phyloP scores from a whole-genome alignment of 2,888 invertebrate species.

The Dasysyrphus albostriatus region DNA sequence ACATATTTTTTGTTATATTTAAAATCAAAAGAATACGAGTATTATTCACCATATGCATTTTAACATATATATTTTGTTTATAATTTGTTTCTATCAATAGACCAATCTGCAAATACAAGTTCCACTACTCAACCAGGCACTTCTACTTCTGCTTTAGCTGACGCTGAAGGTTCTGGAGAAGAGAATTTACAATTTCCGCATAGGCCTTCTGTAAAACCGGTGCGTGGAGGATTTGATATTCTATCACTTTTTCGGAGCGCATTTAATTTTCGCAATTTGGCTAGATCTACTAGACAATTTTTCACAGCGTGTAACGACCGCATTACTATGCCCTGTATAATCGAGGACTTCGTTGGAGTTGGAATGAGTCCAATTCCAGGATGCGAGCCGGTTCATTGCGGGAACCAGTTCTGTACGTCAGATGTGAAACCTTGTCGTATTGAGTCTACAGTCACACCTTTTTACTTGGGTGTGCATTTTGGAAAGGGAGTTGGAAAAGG shows the following conservation, averaged over 20 bases:
- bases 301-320: slow-evolving; percentile 87
- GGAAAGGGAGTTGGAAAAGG: slow-evolving; percentile 88
- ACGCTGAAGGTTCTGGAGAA: slow-evolving; percentile 86
- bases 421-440: slow-evolving; percentile 85
- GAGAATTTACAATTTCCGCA: slow-evolving; percentile 77
- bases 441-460: slow-evolving; percentile 91
- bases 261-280: slow-evolving; percentile 77
- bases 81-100: background rate
- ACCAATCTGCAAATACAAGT: slow-evolving; percentile 7
- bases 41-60: background rate
- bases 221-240: slow-evolving; percentile 81
- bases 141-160: slow-evolving; percentile 77
- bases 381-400: slow-evolving; percentile 92
- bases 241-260: slow-evolving; percentile 81
- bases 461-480: slow-evolving; percentile 91
- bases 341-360: slow-evolving; percentile 91
- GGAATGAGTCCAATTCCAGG: slow-evolving; percentile 83
- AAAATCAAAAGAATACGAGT: background rate
- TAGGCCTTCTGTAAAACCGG: slow-evolving; percentile 75
- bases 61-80: background rate
- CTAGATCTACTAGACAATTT: slow-evolving; percentile 78
- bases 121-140: slow-evolving; percentile 21
- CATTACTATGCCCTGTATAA: slow-evolving; percentile 92
- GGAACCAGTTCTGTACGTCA: slow-evolving; percentile 88
- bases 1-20: background rate